A percentile compares a stretch with the other conserved stretches of the same genome.
Evolutionary conservation across 2,113 vertebrate species (phyloP).

Genomic region (Actenoides hombroni): DNA sequence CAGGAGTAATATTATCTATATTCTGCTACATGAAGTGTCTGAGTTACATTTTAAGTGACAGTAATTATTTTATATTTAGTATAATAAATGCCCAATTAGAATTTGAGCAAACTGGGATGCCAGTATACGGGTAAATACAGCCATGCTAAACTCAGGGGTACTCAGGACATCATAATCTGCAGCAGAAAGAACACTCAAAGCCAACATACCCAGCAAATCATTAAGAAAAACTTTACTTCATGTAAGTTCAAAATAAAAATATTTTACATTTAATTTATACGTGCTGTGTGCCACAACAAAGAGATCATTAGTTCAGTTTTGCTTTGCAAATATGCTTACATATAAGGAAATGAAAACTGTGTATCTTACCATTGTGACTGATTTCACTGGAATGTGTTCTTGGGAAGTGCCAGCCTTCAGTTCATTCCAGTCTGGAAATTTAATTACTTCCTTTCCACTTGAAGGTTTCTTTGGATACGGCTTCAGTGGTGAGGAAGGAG

Average conservation of each 20-base stretch:
- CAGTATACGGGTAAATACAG: neutral
- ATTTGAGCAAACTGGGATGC: neutral
- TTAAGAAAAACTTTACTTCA: neutral
- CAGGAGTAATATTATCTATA: neutral
- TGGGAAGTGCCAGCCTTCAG: conserved; percentile 46
- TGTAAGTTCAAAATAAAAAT: neutral
- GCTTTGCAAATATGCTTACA: neutral
- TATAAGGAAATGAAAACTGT: neutral
- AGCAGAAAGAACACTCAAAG: neutral
- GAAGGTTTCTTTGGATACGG: conserved; percentile 76
- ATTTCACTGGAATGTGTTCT: conserved; percentile 73
- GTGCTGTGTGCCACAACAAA: neutral
- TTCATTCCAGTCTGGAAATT: conserved; percentile 78
- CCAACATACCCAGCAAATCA: neutral
- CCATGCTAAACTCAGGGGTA: neutral
- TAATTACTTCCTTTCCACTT: conserved; percentile 69
- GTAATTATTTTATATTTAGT: neutral
- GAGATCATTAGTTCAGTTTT: neutral
- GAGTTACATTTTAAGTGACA: neutral
- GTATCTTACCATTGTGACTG: conserved; percentile 70
- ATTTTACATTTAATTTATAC: neutral
- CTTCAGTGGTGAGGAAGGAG: conserved; percentile 83
- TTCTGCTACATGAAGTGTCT: neutral
- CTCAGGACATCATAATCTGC: neutral
- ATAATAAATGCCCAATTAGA: neutral